A percentile compares a stretch with the other conserved stretches of the same genome.
phyloP scores from a whole-genome alignment of 30 jellyfish, hydroid and myxozoan species.

The Hydractinia symbiolongicarpus region DNA sequence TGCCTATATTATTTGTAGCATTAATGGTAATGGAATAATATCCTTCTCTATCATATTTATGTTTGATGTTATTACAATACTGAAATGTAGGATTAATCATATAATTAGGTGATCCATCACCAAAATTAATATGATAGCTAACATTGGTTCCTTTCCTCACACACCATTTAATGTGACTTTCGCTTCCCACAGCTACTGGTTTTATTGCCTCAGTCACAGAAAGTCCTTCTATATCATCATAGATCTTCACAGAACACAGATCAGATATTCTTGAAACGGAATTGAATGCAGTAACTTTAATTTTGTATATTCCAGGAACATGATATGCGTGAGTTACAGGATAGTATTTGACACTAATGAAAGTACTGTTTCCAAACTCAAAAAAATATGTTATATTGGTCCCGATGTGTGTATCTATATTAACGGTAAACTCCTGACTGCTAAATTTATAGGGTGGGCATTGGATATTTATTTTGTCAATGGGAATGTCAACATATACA shows the following conservation, averaged over 20 bases:
- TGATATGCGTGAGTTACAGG: slow-evolving; percentile 17
- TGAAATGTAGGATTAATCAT: slow-evolving; percentile 1
- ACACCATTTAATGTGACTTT: slow-evolving; percentile 51
- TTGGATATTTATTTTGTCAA: slow-evolving; percentile 36
- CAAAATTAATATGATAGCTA: slow-evolving; percentile 57
- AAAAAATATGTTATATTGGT: slow-evolving; percentile 71
- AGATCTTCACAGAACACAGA: slow-evolving; percentile 37
- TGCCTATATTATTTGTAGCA: slow-evolving; percentile 45
- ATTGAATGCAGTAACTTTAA: slow-evolving; percentile 46
- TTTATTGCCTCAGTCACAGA: slow-evolving; percentile 30
- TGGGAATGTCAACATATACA: slow-evolving; percentile 68
- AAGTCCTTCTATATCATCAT: slow-evolving; percentile 49
- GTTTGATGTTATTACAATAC: slow-evolving; percentile 8
- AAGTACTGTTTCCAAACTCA: slow-evolving; percentile 59
- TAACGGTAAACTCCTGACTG: slow-evolving; percentile 21
- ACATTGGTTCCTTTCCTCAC: slow-evolving; percentile 74
- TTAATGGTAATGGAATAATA: slow-evolving; percentile 32
- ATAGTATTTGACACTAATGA: neutral
- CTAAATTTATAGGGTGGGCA: slow-evolving; percentile 53
- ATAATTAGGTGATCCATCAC: slow-evolving; percentile 50
- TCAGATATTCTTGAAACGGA: slow-evolving; percentile 47
- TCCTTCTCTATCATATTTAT: slow-evolving; percentile 43
- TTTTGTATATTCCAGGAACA: slow-evolving; percentile 62
- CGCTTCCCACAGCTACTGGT: slow-evolving; percentile 51
- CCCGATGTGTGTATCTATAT: slow-evolving; percentile 56